Evolutionary conservation across 2,113 vertebrate genomes (phyloP).

Genomic region (Bettongia penicillata): DNA sequence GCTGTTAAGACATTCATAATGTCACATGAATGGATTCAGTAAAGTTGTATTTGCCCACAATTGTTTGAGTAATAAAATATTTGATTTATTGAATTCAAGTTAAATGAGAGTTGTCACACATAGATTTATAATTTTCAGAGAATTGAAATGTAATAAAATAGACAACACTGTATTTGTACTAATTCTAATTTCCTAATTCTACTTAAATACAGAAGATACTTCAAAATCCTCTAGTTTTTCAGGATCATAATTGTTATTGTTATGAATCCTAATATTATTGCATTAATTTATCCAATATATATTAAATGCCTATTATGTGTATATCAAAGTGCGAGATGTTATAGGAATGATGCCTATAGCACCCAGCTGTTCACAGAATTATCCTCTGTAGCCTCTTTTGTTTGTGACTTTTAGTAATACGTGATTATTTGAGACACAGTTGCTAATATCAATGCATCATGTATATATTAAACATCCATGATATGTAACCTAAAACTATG

Average conservation of each 20-base stretch:
- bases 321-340: neutral
- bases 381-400: neutral
- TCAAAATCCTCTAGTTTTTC: neutral
- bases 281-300: slow-evolving; percentile 15
- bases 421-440: neutral
- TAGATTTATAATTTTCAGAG: neutral
- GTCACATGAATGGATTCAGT: neutral
- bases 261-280: neutral
- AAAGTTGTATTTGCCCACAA: neutral
- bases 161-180: neutral
- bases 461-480: neutral
- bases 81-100: neutral
- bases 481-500: neutral
- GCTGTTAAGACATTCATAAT: neutral
- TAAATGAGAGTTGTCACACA: neutral
- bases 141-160: slow-evolving; percentile 19
- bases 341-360: neutral
- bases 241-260: neutral
- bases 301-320: neutral
- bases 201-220: slow-evolving; percentile 4
- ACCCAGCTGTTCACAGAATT: neutral
- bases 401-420: neutral
- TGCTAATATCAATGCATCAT: neutral
- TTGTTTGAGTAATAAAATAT: neutral
- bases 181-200: neutral